Evolutionary conservation across 2,888 invertebrate genomes (phyloP), one percentile per base, ranked within the genome.

Genomic region (Myopa testacea): DNA sequence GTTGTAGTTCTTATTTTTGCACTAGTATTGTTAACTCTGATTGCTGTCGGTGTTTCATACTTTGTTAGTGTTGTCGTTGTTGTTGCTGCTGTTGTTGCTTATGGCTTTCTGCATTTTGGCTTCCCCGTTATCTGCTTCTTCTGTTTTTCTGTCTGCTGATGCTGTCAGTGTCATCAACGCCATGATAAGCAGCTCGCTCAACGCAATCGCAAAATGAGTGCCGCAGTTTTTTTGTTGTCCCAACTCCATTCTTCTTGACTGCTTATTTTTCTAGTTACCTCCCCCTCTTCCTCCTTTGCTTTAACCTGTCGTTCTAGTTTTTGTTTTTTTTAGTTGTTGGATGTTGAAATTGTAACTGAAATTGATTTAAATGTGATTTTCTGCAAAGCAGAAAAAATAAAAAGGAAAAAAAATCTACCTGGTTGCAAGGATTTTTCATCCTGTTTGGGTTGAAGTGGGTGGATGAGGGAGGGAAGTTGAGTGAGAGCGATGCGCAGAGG

Each of bases 141-240:
- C 34, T 8, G n/a, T 52, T n/a, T 26, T 26, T 52, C 70, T 55
- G 52, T 37, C 10, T 55, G 52, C 37, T 37, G 37, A 10, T 50
- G 26, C 50, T 52, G 52, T 52, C 69, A 52, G 50, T 58, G 58
- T 58, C 70, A 70, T 70, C 70, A 70, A 55, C 70, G 70, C 52
- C 71, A 71, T 37, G 71, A 58, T 58, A 71, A 71, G 71, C 58
- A 37, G 71, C 71, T 6, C 19, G 52, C 58, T 55, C 12, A 52
- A 71, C 71, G 16, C 34, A 52, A 6, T n/a, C 34, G 4, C 12
- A 67, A 58, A 71, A 71, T 14, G 37, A 55, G 55, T 37, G 52
- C 34, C 37, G 14, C 34, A 26, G 34, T 75, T 69, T 68, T 7
- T 34, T 65, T 70, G 50, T 71, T 38, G 34, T 45, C 7, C 10